Percentiles rank a stretch among this genome's conserved stretches.
Conservation (phyloP, 2,797 vertebrate species). For the Bovichtus variegatus region DNA sequence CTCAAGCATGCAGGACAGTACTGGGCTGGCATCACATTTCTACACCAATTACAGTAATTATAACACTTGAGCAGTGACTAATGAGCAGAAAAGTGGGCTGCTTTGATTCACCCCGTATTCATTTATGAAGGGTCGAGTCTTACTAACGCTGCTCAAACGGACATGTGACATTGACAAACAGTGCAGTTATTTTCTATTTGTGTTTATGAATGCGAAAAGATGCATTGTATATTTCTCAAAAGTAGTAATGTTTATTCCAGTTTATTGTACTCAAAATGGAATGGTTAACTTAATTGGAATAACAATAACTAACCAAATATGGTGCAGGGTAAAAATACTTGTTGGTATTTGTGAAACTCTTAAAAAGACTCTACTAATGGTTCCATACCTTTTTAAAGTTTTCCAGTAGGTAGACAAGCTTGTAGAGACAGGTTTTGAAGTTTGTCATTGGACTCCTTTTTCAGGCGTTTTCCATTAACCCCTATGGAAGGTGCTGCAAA, state of each 20-base stretch:
- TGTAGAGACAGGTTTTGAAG: not conserved
- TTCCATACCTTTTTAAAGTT: not conserved
- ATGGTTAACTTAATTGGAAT: not conserved
- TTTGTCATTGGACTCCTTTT: not conserved
- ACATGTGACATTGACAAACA: not conserved
- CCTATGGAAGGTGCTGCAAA: not conserved
- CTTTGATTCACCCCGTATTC: slow-evolving; percentile 20
- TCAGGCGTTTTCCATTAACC: not conserved
- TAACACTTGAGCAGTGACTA: slow-evolving; percentile 41
- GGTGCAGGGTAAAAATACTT: not conserved
- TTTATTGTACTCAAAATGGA: not conserved
- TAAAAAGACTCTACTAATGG: not conserved
- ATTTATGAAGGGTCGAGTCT: not conserved
- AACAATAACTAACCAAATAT: not conserved
- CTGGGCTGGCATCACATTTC: slow-evolving; percentile 60
- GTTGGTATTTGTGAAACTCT: not conserved
- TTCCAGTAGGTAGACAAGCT: not conserved
- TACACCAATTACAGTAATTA: slow-evolving; percentile 65
- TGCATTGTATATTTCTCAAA: not conserved
- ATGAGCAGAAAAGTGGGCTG: slow-evolving; percentile 40
- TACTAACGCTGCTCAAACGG: not conserved
- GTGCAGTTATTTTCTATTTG: not conserved
- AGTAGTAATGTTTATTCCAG: not conserved
- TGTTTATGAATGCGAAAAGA: not conserved
- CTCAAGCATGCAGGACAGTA: slow-evolving; percentile 60